Evolutionary conservation across 2,113 vertebrate genomes (phyloP), one percentile per base, ranked within the genome.

Genomic region (Mola mola): DNA sequence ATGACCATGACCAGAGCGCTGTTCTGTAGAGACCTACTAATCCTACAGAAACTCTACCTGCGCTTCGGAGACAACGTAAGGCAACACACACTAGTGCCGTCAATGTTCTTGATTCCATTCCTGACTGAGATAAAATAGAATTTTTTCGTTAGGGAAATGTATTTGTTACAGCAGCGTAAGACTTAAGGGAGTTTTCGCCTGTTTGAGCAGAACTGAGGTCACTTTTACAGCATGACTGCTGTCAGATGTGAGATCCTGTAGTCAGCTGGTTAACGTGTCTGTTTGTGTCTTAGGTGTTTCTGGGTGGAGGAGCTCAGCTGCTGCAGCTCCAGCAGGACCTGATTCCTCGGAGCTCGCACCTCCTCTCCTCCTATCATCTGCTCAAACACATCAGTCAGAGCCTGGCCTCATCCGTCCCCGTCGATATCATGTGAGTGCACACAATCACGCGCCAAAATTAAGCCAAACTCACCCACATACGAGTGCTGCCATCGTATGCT

Each of bases 291-390:
- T 87, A 98, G 96, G 89, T 92, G 55, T 90, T 95, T 52, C 77
- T 93, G 58, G 94, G 92, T 43, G 90, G 90, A 0, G 92, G 91
- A 1, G 84, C 86, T 13, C 95, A 95, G 55, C 88, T 96, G 16
- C 90, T 97, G 61, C 95, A 97, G 79, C 90, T 95, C 9, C 95
- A 98, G 81, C 95, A 98, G 86, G 96, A 98, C 63, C 76, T 97
- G 48, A 92, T 99, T 20, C 95, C 96, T 49, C 93, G 95, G 1
- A 94, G 91, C 6, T 94, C 94, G 24, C 93, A 93, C 38, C 90
- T 98, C 3, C 92, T 98, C 8, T 92, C 93, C 7, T 96, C 94
- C 1, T 99, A 98, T 60, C 85, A 94, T 74, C 85, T 98, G 51
- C 93, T 99, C 42, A 91, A 92, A 33, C 95, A 95, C 90, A 88